Evolutionary conservation across 2,888 invertebrate genomes (phyloP).

Genomic region (Caenorhabditis imperialis): DNA sequence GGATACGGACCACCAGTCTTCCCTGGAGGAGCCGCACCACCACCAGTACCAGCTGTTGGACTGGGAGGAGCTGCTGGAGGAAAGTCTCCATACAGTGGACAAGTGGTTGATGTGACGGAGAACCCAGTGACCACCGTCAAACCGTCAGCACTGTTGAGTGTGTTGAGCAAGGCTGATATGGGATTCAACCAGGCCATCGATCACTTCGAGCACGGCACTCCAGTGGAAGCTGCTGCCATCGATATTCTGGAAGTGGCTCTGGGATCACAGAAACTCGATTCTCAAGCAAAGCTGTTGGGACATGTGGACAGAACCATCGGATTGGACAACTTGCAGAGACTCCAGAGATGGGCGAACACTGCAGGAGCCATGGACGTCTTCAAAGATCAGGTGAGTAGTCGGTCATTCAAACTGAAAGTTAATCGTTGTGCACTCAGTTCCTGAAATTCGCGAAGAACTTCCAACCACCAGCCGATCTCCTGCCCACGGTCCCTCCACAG

Average conservation of each 20-base stretch:
- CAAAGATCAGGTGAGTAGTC: slow-evolving; percentile 72
- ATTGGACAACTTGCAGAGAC: slow-evolving; percentile 75
- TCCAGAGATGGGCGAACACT: slow-evolving; percentile 78
- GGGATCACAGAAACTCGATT: slow-evolving; percentile 75
- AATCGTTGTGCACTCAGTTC: slow-evolving; percentile 64
- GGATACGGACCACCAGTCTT: slow-evolving; percentile 76
- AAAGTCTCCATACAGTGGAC: slow-evolving; percentile 62
- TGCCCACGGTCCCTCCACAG: slow-evolving; percentile 76
- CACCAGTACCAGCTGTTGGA: slow-evolving; percentile 68
- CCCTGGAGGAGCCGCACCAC: slow-evolving; percentile 72
- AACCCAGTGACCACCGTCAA: slow-evolving; percentile 71
- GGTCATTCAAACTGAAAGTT: neutral
- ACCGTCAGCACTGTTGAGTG: slow-evolving; percentile 75
- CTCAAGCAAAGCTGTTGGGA: slow-evolving; percentile 76
- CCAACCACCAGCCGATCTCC: slow-evolving; percentile 73
- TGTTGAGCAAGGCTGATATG: slow-evolving; percentile 74
- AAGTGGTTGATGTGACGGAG: slow-evolving; percentile 56
- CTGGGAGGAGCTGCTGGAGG: slow-evolving; percentile 74
- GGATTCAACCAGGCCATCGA: slow-evolving; percentile 77
- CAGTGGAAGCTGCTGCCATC: slow-evolving; percentile 75
- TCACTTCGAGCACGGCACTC: slow-evolving; percentile 77
- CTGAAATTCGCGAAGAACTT: slow-evolving; percentile 76
- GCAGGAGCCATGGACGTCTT: slow-evolving; percentile 77
- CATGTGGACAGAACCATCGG: slow-evolving; percentile 77
- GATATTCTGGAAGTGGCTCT: slow-evolving; percentile 77